Evolutionary conservation across 2,888 invertebrate species (phyloP).

Genomic region (Lordiphosa andalusiaca): DNA sequence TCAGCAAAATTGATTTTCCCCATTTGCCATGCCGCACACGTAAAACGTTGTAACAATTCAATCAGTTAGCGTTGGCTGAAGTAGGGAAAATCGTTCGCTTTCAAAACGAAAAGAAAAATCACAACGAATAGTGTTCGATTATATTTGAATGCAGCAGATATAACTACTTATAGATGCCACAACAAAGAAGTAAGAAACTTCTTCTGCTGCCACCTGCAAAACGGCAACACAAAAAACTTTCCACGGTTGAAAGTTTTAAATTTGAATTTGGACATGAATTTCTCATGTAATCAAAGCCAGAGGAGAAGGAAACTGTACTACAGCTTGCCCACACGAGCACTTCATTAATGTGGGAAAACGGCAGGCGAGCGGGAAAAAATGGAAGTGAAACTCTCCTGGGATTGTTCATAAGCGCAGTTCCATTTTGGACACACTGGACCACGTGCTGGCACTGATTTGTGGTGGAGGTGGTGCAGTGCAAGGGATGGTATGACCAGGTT

Average conservation of each 20-base stretch:
- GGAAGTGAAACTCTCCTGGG: conserved; percentile 36
- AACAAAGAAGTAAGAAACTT: conserved; percentile 18
- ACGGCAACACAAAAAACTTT: conserved; percentile 25
- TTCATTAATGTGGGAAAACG: conserved; percentile 64
- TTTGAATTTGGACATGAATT: conserved; percentile 73
- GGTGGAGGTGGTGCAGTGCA: conserved; percentile 12
- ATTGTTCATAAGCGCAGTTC: conserved; percentile 69
- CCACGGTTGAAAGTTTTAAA: conserved; percentile 48
- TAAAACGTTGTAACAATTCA: conserved; percentile 78
- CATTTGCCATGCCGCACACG: conserved; percentile 72
- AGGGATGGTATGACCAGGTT: conserved; percentile 29
- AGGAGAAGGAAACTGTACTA: conserved; percentile 34
- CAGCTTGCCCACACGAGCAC: conserved; percentile 52
- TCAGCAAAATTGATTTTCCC: conserved; percentile 63
- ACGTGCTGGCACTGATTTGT: conserved; percentile 60
- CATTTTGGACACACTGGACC: conserved; percentile 37
- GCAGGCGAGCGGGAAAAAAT: conserved; percentile 25
- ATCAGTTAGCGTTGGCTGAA: conserved; percentile 72
- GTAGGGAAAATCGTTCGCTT: conserved; percentile 27
- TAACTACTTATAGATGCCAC: conserved; percentile 20
- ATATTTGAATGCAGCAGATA: conserved; percentile 72
- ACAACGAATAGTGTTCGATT: conserved; percentile 50
- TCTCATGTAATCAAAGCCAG: conserved; percentile 67
- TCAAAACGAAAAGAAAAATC: conserved; percentile 32
- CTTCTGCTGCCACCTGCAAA: conserved; percentile 21